Conservation (phyloP, 2,888 invertebrate genomes). For the Drosophila paranaensis region DNA sequence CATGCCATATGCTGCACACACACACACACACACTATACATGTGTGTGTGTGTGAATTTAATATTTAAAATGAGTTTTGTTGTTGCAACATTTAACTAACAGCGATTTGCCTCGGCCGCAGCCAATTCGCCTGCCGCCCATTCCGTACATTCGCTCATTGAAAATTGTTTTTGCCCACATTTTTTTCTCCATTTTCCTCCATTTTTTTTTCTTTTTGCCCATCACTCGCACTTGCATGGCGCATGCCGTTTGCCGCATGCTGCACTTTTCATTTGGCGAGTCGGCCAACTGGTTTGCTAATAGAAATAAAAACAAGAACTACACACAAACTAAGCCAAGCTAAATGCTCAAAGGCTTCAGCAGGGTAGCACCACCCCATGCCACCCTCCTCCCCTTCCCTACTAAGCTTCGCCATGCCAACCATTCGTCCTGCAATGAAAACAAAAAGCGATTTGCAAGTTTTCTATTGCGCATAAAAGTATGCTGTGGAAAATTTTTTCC, state of each 20-base stretch:
- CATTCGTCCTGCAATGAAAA: slow-evolving; percentile 64
- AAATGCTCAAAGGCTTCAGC: slow-evolving; percentile 73
- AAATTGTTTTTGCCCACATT: slow-evolving; percentile 44
- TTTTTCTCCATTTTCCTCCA: neutral
- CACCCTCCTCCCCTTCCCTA: neutral
- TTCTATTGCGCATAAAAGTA: slow-evolving; percentile 79
- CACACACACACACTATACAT: slow-evolving; percentile 8
- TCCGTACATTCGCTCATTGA: slow-evolving; percentile 57
- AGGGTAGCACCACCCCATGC: neutral
- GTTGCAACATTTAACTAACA: slow-evolving; percentile 60
- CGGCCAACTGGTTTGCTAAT: slow-evolving; percentile 71
- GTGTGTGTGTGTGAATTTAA: slow-evolving; percentile 50
- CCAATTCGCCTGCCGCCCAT: slow-evolving; percentile 34
- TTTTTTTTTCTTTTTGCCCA: slow-evolving; percentile 16
- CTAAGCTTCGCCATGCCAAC: neutral
- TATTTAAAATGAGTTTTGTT: slow-evolving; percentile 60
- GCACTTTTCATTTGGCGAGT: slow-evolving; percentile 71
- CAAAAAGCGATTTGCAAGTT: slow-evolving; percentile 80
- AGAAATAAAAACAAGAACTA: slow-evolving; percentile 75
- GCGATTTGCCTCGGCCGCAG: slow-evolving; percentile 49
- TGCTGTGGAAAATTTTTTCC: slow-evolving; percentile 72
- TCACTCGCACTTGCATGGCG: slow-evolving; percentile 2
- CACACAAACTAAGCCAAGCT: slow-evolving; percentile 76
- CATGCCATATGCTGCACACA: slow-evolving; percentile 61
- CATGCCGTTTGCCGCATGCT: slow-evolving; percentile 21